Conservation (phyloP, 2,888 invertebrate species). For the Nasonovia ribisnigri region DNA sequence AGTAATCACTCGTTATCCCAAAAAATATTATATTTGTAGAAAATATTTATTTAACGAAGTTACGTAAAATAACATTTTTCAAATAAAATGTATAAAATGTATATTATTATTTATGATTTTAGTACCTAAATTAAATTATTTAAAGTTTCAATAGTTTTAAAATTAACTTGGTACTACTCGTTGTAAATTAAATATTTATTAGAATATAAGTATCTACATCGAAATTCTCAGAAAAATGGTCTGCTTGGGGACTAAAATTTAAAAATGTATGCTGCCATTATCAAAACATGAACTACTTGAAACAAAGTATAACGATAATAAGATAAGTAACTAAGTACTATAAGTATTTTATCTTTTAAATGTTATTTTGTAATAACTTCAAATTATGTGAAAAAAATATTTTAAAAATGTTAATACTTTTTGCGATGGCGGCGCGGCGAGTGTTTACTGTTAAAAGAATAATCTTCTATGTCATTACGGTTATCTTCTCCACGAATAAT, state of each 20-base stretch:
- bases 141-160: neutral
- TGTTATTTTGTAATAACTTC: no score
- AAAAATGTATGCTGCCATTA: no score
- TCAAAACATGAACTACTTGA: no score
- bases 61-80: neutral
- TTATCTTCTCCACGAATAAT: neutral
- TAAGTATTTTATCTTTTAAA: no score
- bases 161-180: neutral
- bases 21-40: neutral
- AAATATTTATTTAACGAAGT: neutral
- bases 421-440: neutral
- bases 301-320: no score
- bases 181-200: neutral
- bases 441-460: neutral
- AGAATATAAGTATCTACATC: no score
- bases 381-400: no score
- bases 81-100: no score
- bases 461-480: neutral
- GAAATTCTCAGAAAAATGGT: no score
- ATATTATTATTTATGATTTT: neutral
- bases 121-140: neutral
- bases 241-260: no score
- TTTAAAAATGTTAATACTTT: neutral
- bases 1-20: neutral
- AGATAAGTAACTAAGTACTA: no score